Evolutionary conservation across 2,113 vertebrate genomes (phyloP).

Genomic region (Pogona vitticeps): DNA sequence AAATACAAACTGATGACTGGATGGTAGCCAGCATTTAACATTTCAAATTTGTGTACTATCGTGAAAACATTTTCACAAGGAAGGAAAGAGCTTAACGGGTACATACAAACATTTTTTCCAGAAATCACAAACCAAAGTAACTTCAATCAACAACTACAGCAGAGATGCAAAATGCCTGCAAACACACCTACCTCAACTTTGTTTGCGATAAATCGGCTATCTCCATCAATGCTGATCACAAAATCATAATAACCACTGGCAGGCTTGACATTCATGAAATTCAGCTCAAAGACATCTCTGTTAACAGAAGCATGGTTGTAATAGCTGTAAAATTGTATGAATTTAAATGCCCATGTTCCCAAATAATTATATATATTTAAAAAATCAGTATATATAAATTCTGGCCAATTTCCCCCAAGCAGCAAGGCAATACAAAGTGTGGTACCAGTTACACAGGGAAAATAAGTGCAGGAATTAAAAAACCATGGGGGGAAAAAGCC

Average conservation of each 20-base stretch:
- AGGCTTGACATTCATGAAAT: constrained; percentile 91
- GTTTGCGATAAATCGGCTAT: constrained; percentile 89
- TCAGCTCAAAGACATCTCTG: constrained; percentile 91
- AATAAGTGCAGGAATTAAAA: not conserved
- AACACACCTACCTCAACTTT: constrained; percentile 85
- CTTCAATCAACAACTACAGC: not conserved
- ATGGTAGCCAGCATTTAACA: no score
- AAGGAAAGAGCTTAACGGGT: not conserved
- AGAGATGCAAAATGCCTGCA: constrained; percentile 12
- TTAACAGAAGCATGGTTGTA: not conserved
- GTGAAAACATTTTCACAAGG: no score
- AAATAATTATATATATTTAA: not conserved
- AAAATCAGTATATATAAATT: not conserved
- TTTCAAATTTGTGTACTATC: no score
- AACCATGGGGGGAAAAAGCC: not conserved
- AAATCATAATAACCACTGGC: constrained; percentile 98
- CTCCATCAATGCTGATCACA: constrained; percentile 86
- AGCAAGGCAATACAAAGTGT: not conserved
- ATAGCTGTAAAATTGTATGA: not conserved
- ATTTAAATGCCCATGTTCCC: not conserved
- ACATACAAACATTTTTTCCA: not conserved
- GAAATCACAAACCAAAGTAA: not conserved
- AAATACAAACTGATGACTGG: no score
- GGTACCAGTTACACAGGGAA: not conserved
- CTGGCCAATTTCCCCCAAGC: not conserved